Conservation (phyloP, 2,888 invertebrate genomes). For the Cantharis lateralis region DNA sequence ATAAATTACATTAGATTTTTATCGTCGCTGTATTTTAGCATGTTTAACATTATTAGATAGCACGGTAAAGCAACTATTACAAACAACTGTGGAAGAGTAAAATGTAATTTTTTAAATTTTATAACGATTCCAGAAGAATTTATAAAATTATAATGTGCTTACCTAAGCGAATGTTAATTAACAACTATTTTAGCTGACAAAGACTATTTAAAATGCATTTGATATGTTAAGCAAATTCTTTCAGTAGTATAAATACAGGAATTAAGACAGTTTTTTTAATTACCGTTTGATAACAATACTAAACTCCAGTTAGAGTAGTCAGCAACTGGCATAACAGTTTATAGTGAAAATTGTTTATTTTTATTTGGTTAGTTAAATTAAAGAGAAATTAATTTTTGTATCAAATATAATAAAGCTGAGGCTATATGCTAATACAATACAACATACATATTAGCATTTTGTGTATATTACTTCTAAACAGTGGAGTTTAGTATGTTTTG, state of each 20-base stretch:
- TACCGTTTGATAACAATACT: not conserved
- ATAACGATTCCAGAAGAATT: not conserved
- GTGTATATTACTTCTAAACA: no score
- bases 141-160: conserved; percentile 5
- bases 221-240: conserved; percentile 10
- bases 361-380: no score
- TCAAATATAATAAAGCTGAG: no score
- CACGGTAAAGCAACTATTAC: not conserved
- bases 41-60: not conserved
- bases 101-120: not conserved
- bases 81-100: not conserved
- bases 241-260: not conserved
- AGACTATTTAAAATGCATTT: conserved; percentile 12
- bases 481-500: no score
- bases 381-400: no score
- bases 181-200: conserved; percentile 18
- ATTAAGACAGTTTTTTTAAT: not conserved
- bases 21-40: not conserved
- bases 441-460: no score
- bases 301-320: not conserved
- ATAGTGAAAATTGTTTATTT: not conserved
- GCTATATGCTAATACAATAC: no score
- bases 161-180: conserved; percentile 21
- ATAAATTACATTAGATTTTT: not conserved
- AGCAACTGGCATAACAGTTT: not conserved